Base-by-base conservation (phyloP, 2,113 vertebrate genomes). In the Fregata magnificens region DNA sequence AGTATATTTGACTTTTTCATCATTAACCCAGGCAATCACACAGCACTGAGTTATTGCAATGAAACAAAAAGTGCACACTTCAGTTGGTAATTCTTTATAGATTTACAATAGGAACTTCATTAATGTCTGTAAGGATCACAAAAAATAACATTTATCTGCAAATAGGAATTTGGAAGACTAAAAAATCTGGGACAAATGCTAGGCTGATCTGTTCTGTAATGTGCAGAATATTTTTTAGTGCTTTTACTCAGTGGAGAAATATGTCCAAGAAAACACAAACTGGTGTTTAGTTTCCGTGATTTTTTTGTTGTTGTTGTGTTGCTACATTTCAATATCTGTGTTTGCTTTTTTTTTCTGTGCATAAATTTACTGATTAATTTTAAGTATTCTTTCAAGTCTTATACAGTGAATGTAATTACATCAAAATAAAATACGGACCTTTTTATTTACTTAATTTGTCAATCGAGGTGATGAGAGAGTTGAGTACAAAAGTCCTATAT, bases 1-100 rank as follows among this genome's bases (percentile, higher is more conserved):
- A 98, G 98, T 99, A 97, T 99, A 98, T 99, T 99, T 99, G 98
- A 99, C 98, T 98, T 98, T 99, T 98, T 98, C 98, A 98, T 99
- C 98, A 99, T 98, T 98, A 98, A 98, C 98, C 97, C 97, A 98
- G 98, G 97, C 98, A 98, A 98, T 98, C 98, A 98, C 98, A 98
- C 98, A 98, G 98, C 97, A 98, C 98, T 98, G 98, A 99, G 98
- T 99, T 99, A 99, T 98, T 98, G 98, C 98, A 98, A 97, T 98
- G 97, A 98, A 98, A 99, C 98, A 98, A 98, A 98, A 98, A 98
- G 98, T 97, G 98, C 98, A 98, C 98, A 98, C 98, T 98, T 98
- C 98, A 98, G 96, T 98, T 98, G 98, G 98, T 98, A 98, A 98
- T 98, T 98, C 97, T 98, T 98, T 98, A 98, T 99, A 96, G 98